Conservation (phyloP, 2,113 vertebrate genomes). For the Ivindomyrus marchei region DNA sequence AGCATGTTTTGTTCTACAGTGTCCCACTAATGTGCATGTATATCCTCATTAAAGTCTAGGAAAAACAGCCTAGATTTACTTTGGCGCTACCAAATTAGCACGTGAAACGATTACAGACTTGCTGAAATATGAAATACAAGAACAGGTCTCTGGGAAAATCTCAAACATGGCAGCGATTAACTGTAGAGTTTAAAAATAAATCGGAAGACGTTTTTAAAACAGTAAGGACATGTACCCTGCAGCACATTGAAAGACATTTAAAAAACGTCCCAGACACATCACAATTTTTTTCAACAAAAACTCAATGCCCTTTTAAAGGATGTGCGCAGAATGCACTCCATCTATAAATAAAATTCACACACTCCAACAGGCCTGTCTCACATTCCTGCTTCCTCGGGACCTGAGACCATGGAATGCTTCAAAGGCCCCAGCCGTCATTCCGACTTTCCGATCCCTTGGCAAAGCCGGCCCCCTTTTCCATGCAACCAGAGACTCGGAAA, state of each 20-base stretch:
- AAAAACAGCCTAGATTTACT: not conserved
- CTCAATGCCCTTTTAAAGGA: slow-evolving; percentile 18
- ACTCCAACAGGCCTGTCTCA: not conserved
- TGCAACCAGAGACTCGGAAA: not conserved
- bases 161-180: not conserved
- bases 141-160: not conserved
- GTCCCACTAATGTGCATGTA: not conserved
- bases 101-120: not conserved
- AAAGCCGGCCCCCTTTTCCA: slow-evolving; percentile 17
- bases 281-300: slow-evolving; percentile 19
- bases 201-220: not conserved
- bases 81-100: not conserved
- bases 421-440: not conserved
- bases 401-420: slow-evolving; percentile 34
- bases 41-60: not conserved
- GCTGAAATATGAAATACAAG: not conserved
- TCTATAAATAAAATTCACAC: slow-evolving; percentile 27
- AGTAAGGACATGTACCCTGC: not conserved
- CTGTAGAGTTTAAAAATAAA: not conserved
- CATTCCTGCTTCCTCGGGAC: slow-evolving; percentile 27
- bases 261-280: not conserved
- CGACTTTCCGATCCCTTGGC: slow-evolving; percentile 37
- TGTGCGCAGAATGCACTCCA: slow-evolving; percentile 4
- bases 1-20: not conserved
- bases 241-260: slow-evolving; percentile 15